Percentiles rank a stretch among this genome's conserved stretches.
These are phyloP conservation scores for Chymomyza amoena DNA, from an alignment of 2,888 invertebrate genomes.

Conservation along the genomic window DNA sequence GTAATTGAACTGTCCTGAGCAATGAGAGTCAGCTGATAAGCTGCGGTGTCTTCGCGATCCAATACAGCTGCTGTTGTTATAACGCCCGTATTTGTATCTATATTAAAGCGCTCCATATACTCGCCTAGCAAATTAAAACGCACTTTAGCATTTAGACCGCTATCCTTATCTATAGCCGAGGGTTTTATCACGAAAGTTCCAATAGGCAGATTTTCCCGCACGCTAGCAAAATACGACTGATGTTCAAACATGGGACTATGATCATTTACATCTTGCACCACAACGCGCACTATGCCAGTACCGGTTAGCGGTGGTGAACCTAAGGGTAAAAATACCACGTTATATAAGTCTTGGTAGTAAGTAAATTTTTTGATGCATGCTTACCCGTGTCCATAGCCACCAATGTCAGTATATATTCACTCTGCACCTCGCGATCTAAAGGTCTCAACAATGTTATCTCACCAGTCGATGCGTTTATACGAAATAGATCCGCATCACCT, in stretches of 20 bases:
- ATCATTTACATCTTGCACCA: constrained; percentile 96
- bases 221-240: constrained; percentile 87
- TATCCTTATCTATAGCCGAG: constrained; percentile 89
- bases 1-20: constrained; percentile 94
- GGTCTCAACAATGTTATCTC: constrained; percentile 91
- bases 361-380: constrained; percentile 59
- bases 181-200: constrained; percentile 89
- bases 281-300: constrained; percentile 92
- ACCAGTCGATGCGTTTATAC: constrained; percentile 94
- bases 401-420: constrained; percentile 90
- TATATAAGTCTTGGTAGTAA: neutral
- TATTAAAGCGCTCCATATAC: constrained; percentile 88
- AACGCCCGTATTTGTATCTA: constrained; percentile 88
- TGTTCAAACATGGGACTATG: constrained; percentile 93
- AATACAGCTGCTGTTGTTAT: constrained; percentile 86
- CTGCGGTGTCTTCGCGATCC: constrained; percentile 88
- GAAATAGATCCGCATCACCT: constrained; percentile 93
- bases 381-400: constrained; percentile 97
- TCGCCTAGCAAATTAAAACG: constrained; percentile 91
- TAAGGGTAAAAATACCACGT: constrained; percentile 78
- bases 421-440: constrained; percentile 90
- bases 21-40: constrained; percentile 90
- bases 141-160: constrained; percentile 91
- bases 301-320: constrained; percentile 95
- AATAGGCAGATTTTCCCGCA: constrained; percentile 90